phyloP scores from a whole-genome alignment of 2,113 vertebrate species.

The Gymnorhina tibicen region DNA sequence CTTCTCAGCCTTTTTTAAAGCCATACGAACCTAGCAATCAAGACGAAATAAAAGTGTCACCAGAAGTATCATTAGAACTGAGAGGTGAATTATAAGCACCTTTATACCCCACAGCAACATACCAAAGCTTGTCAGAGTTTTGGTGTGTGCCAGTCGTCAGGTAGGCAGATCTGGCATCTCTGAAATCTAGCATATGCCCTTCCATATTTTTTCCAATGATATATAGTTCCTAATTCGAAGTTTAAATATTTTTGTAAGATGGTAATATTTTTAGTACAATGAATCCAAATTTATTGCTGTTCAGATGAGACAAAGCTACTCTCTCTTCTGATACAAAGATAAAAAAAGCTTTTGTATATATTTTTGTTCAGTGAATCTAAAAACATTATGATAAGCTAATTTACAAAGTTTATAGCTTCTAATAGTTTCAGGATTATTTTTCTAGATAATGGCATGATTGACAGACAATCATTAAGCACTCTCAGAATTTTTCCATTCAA shows the following conservation, averaged over 20 bases:
- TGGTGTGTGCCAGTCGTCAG: not conserved
- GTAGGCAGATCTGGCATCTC: not conserved
- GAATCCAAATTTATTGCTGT: not conserved
- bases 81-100: not conserved
- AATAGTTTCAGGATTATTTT: not conserved
- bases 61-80: not conserved
- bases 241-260: not conserved
- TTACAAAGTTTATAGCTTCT: not conserved
- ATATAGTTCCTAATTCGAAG: not conserved
- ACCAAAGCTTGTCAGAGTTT: not conserved
- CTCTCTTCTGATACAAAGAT: not conserved
- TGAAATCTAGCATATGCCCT: not conserved
- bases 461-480: not conserved
- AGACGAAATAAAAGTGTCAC: not conserved
- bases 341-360: not conserved
- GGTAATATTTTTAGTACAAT: not conserved
- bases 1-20: constrained; percentile 95
- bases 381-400: not conserved
- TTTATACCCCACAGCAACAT: not conserved
- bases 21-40: constrained; percentile 88
- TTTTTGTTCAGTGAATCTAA: not conserved
- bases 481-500: not conserved
- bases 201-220: not conserved
- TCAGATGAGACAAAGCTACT: not conserved
- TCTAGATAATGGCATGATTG: not conserved